These are phyloP conservation scores for Bruchidius siliquastri DNA, from an alignment of 2,888 invertebrate species.

Conservation along the genomic window DNA sequence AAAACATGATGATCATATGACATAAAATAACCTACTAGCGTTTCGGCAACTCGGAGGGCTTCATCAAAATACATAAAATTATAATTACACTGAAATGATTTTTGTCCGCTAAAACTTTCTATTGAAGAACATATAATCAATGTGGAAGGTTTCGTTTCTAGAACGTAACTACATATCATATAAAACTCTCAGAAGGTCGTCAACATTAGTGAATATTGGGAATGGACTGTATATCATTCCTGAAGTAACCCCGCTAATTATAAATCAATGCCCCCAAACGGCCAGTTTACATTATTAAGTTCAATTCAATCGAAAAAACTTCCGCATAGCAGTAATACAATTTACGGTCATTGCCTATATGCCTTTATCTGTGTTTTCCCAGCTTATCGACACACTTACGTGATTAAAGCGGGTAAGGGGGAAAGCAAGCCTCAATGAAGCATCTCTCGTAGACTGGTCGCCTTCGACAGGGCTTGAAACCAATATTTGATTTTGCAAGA, in stretches of 20 bases:
- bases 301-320: not conserved
- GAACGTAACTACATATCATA: too few relatives aligned
- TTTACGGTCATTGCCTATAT: not conserved
- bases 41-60: too few relatives aligned
- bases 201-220: not conserved
- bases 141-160: too few relatives aligned
- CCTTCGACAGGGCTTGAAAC: too few relatives aligned
- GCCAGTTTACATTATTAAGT: not conserved
- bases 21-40: too few relatives aligned
- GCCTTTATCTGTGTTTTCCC: not conserved
- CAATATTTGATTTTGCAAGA: too few relatives aligned
- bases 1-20: too few relatives aligned
- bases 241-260: not conserved
- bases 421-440: not conserved
- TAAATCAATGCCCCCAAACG: not conserved
- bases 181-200: not conserved
- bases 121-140: too few relatives aligned
- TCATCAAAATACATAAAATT: too few relatives aligned
- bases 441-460: not conserved
- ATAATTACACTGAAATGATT: too few relatives aligned
- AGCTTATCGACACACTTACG: not conserved
- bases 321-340: not conserved
- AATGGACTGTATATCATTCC: not conserved
- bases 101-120: too few relatives aligned
- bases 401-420: not conserved